These are phyloP conservation scores for Sinocyclocheilus maitianheensis DNA, from an alignment of 2,113 vertebrate genomes.

Conservation along the genomic window DNA sequence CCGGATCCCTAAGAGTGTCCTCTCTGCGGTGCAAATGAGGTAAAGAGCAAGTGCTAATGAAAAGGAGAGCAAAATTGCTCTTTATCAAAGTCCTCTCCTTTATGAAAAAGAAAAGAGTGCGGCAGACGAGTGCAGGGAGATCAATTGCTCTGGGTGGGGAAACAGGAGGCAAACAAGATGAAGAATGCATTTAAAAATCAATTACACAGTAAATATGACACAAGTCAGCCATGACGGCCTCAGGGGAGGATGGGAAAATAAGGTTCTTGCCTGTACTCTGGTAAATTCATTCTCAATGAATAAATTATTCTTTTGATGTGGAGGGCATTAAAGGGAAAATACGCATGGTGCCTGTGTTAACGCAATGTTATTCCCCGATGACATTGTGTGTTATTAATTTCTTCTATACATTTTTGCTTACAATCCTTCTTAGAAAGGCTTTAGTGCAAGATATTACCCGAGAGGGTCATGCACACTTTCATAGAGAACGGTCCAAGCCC, in stretches of 20 bases:
- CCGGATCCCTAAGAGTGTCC: conserved; percentile 1
- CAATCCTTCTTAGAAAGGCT: conserved; percentile 49
- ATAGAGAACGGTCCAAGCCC: background rate
- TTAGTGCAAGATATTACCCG: conserved; percentile 41
- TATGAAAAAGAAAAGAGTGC: conserved; percentile 23
- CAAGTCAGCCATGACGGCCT: conserved; percentile 71
- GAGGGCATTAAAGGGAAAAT: conserved; percentile 43
- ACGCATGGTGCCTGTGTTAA: conserved; percentile 57
- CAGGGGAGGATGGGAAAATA: conserved; percentile 69
- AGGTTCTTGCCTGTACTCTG: conserved; percentile 64
- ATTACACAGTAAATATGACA: conserved; percentile 80
- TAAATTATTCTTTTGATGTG: conserved; percentile 71
- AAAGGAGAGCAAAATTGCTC: conserved; percentile 30
- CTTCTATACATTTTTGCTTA: conserved; percentile 41
- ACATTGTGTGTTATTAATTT: conserved; percentile 65
- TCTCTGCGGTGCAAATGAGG: background rate
- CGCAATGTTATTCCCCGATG: conserved; percentile 61
- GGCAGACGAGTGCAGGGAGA: conserved; percentile 54
- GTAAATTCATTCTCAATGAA: conserved; percentile 73
- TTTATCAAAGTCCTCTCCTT: conserved; percentile 16
- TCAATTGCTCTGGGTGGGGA: conserved; percentile 61
- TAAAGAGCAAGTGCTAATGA: conserved; percentile 23
- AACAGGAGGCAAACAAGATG: conserved; percentile 59
- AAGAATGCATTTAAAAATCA: conserved; percentile 77
- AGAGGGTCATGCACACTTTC: conserved; percentile 2